Conservation (phyloP, 1,140 invertebrate species). For the Nephila pilipes region DNA sequence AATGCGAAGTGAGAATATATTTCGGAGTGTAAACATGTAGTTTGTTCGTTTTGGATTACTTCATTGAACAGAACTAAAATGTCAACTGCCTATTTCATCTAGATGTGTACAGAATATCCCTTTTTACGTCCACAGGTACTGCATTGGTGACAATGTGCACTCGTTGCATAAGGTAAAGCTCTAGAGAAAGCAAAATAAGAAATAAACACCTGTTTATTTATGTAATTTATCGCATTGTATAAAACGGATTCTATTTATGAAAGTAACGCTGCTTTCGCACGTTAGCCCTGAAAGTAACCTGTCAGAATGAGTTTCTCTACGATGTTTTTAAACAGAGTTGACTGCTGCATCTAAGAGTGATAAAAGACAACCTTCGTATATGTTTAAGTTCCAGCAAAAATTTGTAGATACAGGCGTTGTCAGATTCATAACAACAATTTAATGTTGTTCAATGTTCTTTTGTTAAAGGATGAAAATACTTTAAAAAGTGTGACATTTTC, state of each 20-base stretch:
- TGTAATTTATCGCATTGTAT: constrained; percentile 65
- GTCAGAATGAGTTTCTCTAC: constrained; percentile 51
- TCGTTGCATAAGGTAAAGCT: constrained; percentile 14
- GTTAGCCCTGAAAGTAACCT: constrained; percentile 48
- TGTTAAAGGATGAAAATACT: constrained; percentile 13
- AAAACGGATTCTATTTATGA: constrained; percentile 62
- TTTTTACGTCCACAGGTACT: constrained; percentile 73
- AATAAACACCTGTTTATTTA: constrained; percentile 68
- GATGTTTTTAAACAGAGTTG: constrained; percentile 72
- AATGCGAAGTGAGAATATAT: constrained; percentile 48
- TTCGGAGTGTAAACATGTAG: constrained; percentile 44
- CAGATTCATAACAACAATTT: background rate
- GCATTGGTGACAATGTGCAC: constrained; percentile 29
- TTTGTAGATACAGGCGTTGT: constrained; percentile 17
- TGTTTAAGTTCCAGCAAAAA: constrained; percentile 44
- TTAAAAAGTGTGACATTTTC: constrained; percentile 39
- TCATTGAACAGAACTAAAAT: constrained; percentile 60
- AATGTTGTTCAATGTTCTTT: constrained; percentile 44
- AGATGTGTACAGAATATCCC: constrained; percentile 71
- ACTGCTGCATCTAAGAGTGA: constrained; percentile 55
- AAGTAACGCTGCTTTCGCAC: constrained; percentile 23
- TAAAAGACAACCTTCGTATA: constrained; percentile 67
- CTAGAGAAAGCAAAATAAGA: constrained; percentile 24
- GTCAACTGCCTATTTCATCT: constrained; percentile 70
- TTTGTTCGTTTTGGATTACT: constrained; percentile 63